phyloP scores from a whole-genome alignment of 2,888 invertebrate genomes.

The Serrognathus titanus region DNA sequence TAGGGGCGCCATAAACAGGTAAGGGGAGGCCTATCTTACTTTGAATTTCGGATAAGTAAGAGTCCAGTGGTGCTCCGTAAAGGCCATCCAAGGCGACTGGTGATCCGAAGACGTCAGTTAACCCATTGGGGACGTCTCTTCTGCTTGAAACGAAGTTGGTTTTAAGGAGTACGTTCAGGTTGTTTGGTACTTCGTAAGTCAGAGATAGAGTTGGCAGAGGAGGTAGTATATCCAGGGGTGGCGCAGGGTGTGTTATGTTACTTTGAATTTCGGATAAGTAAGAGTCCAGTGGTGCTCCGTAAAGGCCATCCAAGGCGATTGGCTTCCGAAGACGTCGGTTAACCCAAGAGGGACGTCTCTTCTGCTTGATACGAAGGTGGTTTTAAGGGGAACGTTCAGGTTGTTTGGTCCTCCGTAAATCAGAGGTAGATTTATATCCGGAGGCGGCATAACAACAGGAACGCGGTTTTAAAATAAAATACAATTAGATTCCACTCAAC shows the following conservation, averaged over 20 bases:
- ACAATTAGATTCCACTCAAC: no score
- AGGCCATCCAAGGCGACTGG: conserved; percentile 12
- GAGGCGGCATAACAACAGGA: no score
- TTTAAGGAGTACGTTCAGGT: conserved; percentile 19
- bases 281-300: conserved; percentile 27
- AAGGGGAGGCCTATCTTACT: conserved; percentile 52
- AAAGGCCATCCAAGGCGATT: conserved; percentile 13
- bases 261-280: conserved; percentile 40
- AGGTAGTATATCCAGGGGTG: conserved; percentile 50
- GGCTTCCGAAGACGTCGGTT: conserved; percentile 33
- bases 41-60: conserved; percentile 39
- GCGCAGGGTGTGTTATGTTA: conserved; percentile 48
- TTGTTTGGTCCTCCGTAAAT: conserved; percentile 27
- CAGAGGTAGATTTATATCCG: conserved; percentile 37
- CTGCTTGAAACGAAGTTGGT: conserved; percentile 38
- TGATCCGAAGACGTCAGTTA: conserved; percentile 35
- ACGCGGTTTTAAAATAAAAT: no score
- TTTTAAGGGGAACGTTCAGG: conserved; percentile 20
- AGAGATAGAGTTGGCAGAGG: conserved; percentile 31
- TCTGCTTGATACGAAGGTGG: conserved; percentile 38
- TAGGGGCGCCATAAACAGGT: conserved; percentile 60
- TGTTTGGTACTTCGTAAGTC: conserved; percentile 26
- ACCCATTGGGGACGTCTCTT: conserved; percentile 38
- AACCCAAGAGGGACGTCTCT: conserved; percentile 39
- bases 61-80: conserved; percentile 25